Evolutionary conservation across 2,888 invertebrate genomes (phyloP).

Genomic region (Stratiomys singularior): DNA sequence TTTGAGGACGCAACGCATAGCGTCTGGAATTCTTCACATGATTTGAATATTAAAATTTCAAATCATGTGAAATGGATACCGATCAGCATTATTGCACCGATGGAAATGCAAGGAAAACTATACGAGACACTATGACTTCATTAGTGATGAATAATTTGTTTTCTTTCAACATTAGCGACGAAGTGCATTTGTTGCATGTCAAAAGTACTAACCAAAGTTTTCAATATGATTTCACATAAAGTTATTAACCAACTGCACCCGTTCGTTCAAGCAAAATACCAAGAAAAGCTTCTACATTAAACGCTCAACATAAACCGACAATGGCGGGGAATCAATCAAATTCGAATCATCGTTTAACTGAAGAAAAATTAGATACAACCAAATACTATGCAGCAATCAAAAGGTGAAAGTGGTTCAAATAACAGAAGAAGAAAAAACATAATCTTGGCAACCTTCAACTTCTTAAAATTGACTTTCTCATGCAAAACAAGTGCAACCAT

Average conservation of each 20-base stretch:
- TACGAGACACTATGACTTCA: not conserved
- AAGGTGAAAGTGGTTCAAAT: slow-evolving; percentile 51
- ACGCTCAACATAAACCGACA: no score
- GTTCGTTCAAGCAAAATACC: no score
- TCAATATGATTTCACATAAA: no score
- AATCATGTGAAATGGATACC: slow-evolving; percentile 29
- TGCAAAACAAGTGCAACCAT: slow-evolving; percentile 51
- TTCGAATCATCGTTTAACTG: no score
- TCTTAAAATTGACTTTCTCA: slow-evolving; percentile 52
- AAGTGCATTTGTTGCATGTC: no score
- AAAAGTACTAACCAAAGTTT: no score
- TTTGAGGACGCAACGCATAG: slow-evolving; percentile 10
- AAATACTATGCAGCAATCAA: slow-evolving; percentile 39
- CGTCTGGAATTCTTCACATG: slow-evolving; percentile 28
- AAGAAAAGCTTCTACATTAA: no score
- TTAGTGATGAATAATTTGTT: not conserved
- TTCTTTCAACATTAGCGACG: not conserved
- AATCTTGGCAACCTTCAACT: slow-evolving; percentile 51
- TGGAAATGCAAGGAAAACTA: not conserved
- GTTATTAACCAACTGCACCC: no score
- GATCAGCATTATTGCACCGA: not conserved
- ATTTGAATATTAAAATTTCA: slow-evolving; percentile 37
- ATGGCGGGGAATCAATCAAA: no score
- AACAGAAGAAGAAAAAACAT: slow-evolving; percentile 46
- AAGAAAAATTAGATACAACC: slow-evolving; percentile 39